A percentile compares a stretch with the other conserved stretches of the same genome.
Evolutionary conservation across 92 coral and sea anemone genomes (phyloP).

Genomic region (Parazoanthus swiftii): DNA sequence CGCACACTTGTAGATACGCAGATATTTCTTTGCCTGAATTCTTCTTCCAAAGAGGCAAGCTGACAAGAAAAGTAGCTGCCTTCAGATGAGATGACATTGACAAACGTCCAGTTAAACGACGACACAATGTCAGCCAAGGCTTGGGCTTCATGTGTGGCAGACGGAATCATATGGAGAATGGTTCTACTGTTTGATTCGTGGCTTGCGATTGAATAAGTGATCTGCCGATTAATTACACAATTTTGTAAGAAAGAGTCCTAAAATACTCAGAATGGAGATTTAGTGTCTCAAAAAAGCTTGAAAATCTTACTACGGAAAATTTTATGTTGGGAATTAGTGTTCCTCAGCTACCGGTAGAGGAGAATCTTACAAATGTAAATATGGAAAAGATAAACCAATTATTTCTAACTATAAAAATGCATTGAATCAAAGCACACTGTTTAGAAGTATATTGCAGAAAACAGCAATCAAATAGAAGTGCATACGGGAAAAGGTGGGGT

Average conservation of each 20-base stretch:
- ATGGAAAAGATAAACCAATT: too few species aligned
- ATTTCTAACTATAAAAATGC: too few species aligned
- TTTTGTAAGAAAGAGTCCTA: not conserved
- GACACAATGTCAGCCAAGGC: slow-evolving; percentile 62
- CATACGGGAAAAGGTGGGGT: too few species aligned
- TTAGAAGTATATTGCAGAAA: too few species aligned
- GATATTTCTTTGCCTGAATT: slow-evolving; percentile 54
- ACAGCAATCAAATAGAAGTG: too few species aligned
- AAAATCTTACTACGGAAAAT: too few species aligned
- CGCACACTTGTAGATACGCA: slow-evolving; percentile 60
- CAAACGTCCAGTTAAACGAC: slow-evolving; percentile 67
- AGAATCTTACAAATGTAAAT: too few species aligned
- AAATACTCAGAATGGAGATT: too few species aligned
- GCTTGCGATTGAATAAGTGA: slow-evolving; percentile 53
- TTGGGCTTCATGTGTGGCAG: slow-evolving; percentile 59
- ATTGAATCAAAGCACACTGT: too few species aligned
- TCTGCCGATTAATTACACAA: slow-evolving; percentile 18
- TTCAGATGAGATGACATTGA: slow-evolving; percentile 69
- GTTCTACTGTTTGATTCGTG: slow-evolving; percentile 52
- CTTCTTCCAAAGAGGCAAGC: slow-evolving; percentile 51
- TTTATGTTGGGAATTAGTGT: too few species aligned
- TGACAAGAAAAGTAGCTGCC: slow-evolving; percentile 55
- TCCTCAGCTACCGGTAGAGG: too few species aligned
- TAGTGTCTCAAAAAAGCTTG: too few species aligned
- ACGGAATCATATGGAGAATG: slow-evolving; percentile 63